Conservation (phyloP, 2,888 invertebrate genomes). For the Anodontia alba region DNA sequence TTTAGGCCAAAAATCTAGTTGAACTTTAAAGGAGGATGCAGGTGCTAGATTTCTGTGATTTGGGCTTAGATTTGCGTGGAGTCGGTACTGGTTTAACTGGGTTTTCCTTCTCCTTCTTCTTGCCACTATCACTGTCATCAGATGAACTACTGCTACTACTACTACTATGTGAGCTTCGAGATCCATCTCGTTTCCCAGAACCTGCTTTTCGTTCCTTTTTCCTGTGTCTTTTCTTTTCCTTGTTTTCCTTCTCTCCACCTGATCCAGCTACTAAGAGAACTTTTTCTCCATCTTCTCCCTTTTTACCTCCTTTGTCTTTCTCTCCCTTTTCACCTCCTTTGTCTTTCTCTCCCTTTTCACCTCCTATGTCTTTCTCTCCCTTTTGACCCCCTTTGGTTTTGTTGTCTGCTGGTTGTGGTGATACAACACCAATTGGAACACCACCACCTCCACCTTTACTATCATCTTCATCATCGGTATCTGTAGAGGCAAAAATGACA, state of each 20-base stretch:
- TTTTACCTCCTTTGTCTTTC: not conserved
- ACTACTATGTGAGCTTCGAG: not conserved
- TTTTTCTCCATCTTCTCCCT: not conserved
- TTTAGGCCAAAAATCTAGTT: no score
- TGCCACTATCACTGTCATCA: conserved; percentile 32
- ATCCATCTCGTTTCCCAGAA: not conserved
- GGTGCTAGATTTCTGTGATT: conserved; percentile 53
- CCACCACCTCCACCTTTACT: conserved; percentile 10
- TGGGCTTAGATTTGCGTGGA: conserved; percentile 8
- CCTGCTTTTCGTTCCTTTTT: not conserved
- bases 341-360: not conserved
- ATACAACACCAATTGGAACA: conserved; percentile 13
- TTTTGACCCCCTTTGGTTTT: not conserved
- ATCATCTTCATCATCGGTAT: conserved; percentile 55
- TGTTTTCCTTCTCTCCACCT: conserved; percentile 21
- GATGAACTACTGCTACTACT: conserved; percentile 1
- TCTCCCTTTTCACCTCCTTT: not conserved
- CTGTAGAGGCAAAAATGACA: conserved; percentile 14
- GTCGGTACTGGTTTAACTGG: conserved; percentile 13
- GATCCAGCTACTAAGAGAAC: no score
- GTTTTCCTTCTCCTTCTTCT: conserved; percentile 19
- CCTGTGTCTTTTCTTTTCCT: not conserved
- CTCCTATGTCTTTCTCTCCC: not conserved
- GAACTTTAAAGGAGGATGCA: conserved; percentile 63
- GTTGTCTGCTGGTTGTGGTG: not conserved